These are phyloP conservation scores for Heteromormyrus szaboi DNA, from an alignment of 2,797 vertebrate species.

Conservation along the genomic window DNA sequence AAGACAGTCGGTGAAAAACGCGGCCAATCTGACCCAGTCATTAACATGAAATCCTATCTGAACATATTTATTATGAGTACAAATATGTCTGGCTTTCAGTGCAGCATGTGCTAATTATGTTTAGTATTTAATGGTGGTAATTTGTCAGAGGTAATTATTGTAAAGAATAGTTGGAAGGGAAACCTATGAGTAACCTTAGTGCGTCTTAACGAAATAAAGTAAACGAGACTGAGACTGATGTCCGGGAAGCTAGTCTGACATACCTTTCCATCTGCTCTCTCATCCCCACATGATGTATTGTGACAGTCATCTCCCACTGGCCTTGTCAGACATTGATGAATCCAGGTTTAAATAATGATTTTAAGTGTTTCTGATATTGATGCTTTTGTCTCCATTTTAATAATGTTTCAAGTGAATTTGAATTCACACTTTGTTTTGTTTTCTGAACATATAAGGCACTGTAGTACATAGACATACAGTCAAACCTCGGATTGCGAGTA, in stretches of 20 bases:
- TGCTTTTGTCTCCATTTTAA: not conserved
- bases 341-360: not conserved
- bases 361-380: not conserved
- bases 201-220: not conserved
- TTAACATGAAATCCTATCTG: constrained; percentile 45
- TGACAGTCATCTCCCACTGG: not conserved
- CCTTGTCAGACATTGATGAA: not conserved
- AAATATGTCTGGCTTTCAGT: constrained; percentile 48
- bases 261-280: not conserved
- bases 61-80: constrained; percentile 48
- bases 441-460: not conserved
- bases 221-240: not conserved
- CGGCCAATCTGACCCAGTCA: constrained; percentile 29
- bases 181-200: constrained; percentile 15
- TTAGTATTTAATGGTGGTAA: constrained; percentile 43
- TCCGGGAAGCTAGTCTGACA: not conserved
- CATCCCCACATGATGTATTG: not conserved
- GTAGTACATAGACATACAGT: not conserved
- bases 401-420: not conserved
- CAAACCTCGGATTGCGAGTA: no score
- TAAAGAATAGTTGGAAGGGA: not conserved
- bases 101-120: constrained; percentile 41
- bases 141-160: constrained; percentile 45
- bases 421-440: not conserved
- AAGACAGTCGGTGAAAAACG: constrained; percentile 35